phyloP scores from a whole-genome alignment of 2,797 vertebrate species.

The Acanthurus lineatus region DNA sequence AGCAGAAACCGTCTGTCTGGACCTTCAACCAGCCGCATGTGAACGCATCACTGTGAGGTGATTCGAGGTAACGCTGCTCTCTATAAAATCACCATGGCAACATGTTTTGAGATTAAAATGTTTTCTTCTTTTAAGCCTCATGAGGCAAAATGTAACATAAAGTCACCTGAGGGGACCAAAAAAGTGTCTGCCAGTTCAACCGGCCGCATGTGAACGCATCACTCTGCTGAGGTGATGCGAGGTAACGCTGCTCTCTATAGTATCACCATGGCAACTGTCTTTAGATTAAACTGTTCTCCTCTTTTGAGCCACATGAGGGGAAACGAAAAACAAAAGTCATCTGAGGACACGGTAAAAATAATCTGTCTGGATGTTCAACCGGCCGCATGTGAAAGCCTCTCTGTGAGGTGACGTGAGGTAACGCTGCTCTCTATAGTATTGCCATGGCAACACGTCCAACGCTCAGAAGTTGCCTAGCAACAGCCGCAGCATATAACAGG shows the following conservation, averaged over 20 bases:
- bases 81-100: slow-evolving; percentile 53
- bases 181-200: slow-evolving; percentile 8
- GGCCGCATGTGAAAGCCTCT: too few species aligned
- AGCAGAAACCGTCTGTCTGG: too few species aligned
- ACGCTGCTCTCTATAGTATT: too few species aligned
- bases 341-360: too few species aligned
- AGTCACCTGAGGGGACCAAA: slow-evolving; percentile 31
- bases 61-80: too few species aligned
- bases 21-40: too few species aligned
- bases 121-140: background rate
- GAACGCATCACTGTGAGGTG: too few species aligned
- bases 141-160: background rate
- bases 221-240: slow-evolving; percentile 23
- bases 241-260: slow-evolving; percentile 40
- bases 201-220: slow-evolving; percentile 38
- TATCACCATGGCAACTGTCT: slow-evolving; percentile 10
- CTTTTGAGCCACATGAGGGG: too few species aligned
- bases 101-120: slow-evolving; percentile 16
- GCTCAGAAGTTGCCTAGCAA: slow-evolving; percentile 61
- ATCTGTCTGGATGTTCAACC: too few species aligned
- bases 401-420: too few species aligned
- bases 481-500: slow-evolving; percentile 24
- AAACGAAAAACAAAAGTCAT: too few species aligned
- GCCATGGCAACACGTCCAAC: slow-evolving; percentile 65
- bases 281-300: too few species aligned